Evolutionary conservation across 2,888 invertebrate species (phyloP).

Genomic region (Quadroppia sp.): DNA sequence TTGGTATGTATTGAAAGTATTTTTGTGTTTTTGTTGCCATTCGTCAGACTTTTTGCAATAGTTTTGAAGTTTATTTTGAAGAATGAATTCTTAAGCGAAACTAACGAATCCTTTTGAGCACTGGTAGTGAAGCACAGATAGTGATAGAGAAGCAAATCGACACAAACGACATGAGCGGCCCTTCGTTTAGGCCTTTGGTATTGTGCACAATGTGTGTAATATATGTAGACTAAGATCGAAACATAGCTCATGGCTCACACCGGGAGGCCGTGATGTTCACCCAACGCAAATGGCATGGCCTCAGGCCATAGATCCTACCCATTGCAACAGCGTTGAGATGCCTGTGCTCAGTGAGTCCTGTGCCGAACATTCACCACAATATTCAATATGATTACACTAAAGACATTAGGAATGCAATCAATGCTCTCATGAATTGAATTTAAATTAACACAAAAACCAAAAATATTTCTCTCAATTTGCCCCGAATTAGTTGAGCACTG

Average conservation of each 20-base stretch:
- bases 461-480: slow-evolving; percentile 17
- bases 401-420: slow-evolving; percentile 2
- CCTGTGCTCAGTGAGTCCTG: neutral
- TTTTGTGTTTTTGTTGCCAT: neutral
- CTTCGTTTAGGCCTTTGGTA: neutral
- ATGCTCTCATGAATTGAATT: slow-evolving; percentile 12
- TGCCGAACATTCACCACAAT: slow-evolving; percentile 20
- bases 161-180: slow-evolving; percentile 17
- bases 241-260: slow-evolving; percentile 2
- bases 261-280: slow-evolving; percentile 23
- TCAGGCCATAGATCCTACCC: neutral
- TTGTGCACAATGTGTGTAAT: slow-evolving; percentile 2
- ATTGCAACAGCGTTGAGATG: neutral
- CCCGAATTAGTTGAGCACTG: neutral
- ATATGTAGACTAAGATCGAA: slow-evolving; percentile 17
- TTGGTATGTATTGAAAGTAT: slow-evolving; percentile 3
- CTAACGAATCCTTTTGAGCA: slow-evolving; percentile 7
- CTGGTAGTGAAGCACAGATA: neutral
- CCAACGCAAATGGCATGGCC: slow-evolving; percentile 8
- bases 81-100: neutral
- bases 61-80: slow-evolving; percentile 16
- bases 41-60: neutral
- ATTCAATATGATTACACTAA: neutral
- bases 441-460: slow-evolving; percentile 1
- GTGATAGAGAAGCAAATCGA: neutral